phyloP scores from a whole-genome alignment of 2,797 vertebrate genomes.

The Stomatorhinus walkeri region DNA sequence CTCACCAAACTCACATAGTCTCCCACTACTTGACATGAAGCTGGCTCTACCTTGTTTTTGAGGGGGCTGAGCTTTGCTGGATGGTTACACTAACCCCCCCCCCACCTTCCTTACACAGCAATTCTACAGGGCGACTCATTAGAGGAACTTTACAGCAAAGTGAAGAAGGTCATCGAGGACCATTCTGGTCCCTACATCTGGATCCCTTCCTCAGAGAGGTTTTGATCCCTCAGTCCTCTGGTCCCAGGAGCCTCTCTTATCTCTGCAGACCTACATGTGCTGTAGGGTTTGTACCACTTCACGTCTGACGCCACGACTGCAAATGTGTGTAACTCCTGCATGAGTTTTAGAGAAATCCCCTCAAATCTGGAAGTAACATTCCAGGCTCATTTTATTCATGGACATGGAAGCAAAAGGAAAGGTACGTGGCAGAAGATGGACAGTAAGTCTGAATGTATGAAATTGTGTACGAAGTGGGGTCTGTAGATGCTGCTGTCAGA shows the following conservation, averaged over 20 bases:
- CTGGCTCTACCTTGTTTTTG: neutral
- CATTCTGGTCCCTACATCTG: constrained; percentile 99
- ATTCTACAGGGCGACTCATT: constrained; percentile 98
- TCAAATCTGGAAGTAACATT: constrained; percentile 79
- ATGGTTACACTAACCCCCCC: neutral
- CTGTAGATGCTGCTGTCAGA: neutral
- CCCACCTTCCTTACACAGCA: constrained; percentile 59
- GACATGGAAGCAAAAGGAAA: constrained; percentile 52
- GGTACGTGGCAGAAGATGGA: constrained; percentile 57
- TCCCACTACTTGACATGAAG: neutral
- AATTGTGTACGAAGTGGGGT: neutral
- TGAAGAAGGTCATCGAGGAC: constrained; percentile 99
- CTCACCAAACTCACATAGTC: neutral
- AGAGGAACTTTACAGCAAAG: constrained; percentile 99
- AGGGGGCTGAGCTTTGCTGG: neutral
- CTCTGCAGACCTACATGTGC: constrained; percentile 80
- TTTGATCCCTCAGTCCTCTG: constrained; percentile 75
- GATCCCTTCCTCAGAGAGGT: constrained; percentile 96
- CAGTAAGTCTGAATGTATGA: constrained; percentile 22
- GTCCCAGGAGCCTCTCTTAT: constrained; percentile 10
- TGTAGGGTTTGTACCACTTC: constrained; percentile 97
- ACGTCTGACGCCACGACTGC: constrained; percentile 91
- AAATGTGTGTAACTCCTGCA: constrained; percentile 77
- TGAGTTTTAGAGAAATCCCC: constrained; percentile 78
- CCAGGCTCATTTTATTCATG: constrained; percentile 63